Percentiles rank a stretch among this genome's conserved stretches.
Evolutionary conservation across 1,140 invertebrate genomes (phyloP).

Genomic region (Bacillus rossius): DNA sequence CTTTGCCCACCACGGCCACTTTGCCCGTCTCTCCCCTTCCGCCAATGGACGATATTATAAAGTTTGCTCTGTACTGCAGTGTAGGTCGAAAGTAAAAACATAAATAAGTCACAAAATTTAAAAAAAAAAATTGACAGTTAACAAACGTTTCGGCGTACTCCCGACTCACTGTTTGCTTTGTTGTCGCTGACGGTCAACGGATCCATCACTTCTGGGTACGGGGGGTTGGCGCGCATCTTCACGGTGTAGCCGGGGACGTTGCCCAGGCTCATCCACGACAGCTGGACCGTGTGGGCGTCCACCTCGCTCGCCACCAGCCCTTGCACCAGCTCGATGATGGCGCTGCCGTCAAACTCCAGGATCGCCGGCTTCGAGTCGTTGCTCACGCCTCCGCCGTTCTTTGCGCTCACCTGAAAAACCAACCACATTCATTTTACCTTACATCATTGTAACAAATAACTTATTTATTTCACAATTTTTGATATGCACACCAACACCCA

Average conservation of each 20-base stretch:
- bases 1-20: too few species aligned
- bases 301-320: slow-evolving; percentile 46
- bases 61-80: too few species aligned
- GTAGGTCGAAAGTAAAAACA: too few species aligned
- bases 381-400: slow-evolving; percentile 53
- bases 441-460: too few species aligned
- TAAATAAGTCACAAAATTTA: too few species aligned
- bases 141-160: too few species aligned
- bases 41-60: too few species aligned
- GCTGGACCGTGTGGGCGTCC: slow-evolving; percentile 46
- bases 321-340: slow-evolving; percentile 54
- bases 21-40: too few species aligned
- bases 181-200: slow-evolving; percentile 29
- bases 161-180: slow-evolving; percentile 29
- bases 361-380: slow-evolving; percentile 48
- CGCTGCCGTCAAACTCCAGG: slow-evolving; percentile 53
- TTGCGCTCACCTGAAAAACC: slow-evolving; percentile 54
- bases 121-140: too few species aligned
- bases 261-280: slow-evolving; percentile 54
- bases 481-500: too few species aligned
- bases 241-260: slow-evolving; percentile 58
- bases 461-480: too few species aligned
- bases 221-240: slow-evolving; percentile 40
- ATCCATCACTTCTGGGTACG: slow-evolving; percentile 43
- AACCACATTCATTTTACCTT: not conserved